Evolutionary conservation across 2,797 vertebrate genomes (phyloP), one percentile per base, ranked within the genome.

Genomic region (Poecilia velifera): DNA sequence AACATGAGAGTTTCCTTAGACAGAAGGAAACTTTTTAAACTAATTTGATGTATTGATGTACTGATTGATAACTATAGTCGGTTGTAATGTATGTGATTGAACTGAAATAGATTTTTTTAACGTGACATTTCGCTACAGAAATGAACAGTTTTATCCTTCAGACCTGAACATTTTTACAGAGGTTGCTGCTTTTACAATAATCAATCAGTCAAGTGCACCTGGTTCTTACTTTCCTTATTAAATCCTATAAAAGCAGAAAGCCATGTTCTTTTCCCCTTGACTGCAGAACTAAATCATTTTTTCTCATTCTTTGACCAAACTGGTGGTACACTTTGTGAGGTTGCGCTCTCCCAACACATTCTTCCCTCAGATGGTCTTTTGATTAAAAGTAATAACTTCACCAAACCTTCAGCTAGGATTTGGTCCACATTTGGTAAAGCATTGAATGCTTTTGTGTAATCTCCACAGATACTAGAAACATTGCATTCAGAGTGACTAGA

Each of bases 341-440:
- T 87, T 82, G 82, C 88, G 78, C 83, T 88, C 86, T 88, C 22
- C 59, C 91, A 89, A 88, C 88, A 70, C 45, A 51, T 79, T 80
- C 80, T 84, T 82, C 84, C 71, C 74, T 82, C 80, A 86, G 94
- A 94, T 91, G 83, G 95, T 95, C 89, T 94, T 94, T 90, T 92
- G 87, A 93, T 96, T 91, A 84, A 88, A 90, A 64, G 85, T 94
- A 94, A 95, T 93, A 92, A 94, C 91, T 90, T 82, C 81, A 81
- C 77, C 82, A 81, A 90, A 92, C 90, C 90, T 93, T 90, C 91
- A 57, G 82, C 91, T 93, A 88, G 88, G 89, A 89, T 89, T 85
- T 74, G 80, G 75, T 92, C 92, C 93, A 86, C 87, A 71, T 89
- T 89, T 82, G 84, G 86, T 92, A 78, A 90, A 91, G 83, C 85